Conservation (phyloP, 2,113 vertebrate species). For the Syrrhaptes paradoxus region DNA sequence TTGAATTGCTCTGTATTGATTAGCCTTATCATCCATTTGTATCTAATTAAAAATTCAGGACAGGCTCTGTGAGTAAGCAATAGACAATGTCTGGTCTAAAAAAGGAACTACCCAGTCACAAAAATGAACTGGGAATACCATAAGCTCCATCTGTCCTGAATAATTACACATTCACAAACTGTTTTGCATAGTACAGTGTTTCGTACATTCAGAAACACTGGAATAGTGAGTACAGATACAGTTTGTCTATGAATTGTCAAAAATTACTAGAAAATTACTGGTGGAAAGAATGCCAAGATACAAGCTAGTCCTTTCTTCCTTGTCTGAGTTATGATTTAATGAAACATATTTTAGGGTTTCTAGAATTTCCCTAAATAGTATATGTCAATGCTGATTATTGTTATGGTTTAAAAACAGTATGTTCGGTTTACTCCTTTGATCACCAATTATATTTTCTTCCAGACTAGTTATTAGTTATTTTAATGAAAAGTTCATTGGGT, state of each 20-base stretch:
- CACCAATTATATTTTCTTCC: background rate
- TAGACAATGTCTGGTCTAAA: background rate
- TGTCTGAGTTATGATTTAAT: background rate
- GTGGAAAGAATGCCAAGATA: background rate
- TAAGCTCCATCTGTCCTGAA: background rate
- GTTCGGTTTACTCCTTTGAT: background rate
- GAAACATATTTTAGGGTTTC: background rate
- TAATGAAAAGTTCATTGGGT: background rate
- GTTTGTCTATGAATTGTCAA: background rate
- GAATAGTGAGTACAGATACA: background rate
- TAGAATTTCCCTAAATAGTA: background rate
- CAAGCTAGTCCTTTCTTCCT: background rate
- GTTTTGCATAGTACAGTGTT: background rate
- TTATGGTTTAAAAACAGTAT: background rate
- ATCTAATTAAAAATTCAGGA: constrained; percentile 2
- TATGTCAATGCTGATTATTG: background rate
- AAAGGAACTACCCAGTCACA: background rate
- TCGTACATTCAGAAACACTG: background rate
- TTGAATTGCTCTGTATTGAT: background rate
- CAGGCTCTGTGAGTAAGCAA: background rate
- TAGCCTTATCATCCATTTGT: background rate
- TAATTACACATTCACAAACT: background rate
- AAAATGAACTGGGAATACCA: constrained; percentile 15
- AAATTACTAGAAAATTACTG: background rate
- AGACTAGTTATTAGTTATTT: background rate